Percentiles rank a stretch among this genome's conserved stretches.
Conservation (phyloP, 2,113 vertebrate genomes). For the Clarias macrocephalus region DNA sequence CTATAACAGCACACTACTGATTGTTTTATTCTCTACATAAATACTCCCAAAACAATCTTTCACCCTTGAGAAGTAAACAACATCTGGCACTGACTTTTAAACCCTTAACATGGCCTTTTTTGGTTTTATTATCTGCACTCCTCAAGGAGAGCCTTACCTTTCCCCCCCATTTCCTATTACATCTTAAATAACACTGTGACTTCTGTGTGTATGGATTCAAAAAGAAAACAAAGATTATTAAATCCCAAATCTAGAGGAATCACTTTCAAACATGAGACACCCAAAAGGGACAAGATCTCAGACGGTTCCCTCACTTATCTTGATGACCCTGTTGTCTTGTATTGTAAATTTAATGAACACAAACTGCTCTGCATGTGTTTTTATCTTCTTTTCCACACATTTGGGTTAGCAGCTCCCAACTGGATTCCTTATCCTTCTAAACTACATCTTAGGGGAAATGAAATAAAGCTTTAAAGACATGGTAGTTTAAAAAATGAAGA, state of each 20-base stretch:
- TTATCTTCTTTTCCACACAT: slow-evolving; percentile 15
- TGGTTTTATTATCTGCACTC: neutral
- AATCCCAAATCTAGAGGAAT: slow-evolving; percentile 5
- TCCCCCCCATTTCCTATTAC: neutral
- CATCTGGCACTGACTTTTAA: neutral
- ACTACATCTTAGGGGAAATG: slow-evolving; percentile 58
- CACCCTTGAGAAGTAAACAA: neutral
- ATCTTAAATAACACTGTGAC: neutral
- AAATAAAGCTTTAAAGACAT: slow-evolving; percentile 52
- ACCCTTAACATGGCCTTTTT: neutral
- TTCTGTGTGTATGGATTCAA: neutral
- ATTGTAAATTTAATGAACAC: slow-evolving; percentile 8
- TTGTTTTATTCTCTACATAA: neutral
- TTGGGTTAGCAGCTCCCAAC: slow-evolving; percentile 45
- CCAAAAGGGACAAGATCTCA: neutral
- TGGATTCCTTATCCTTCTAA: slow-evolving; percentile 36
- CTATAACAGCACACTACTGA: neutral
- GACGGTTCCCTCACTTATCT: neutral
- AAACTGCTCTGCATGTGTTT: neutral
- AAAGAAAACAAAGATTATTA: slow-evolving; percentile 9
- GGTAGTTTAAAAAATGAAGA: slow-evolving; percentile 55
- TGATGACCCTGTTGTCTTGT: neutral
- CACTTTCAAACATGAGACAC: neutral
- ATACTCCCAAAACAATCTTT: neutral
- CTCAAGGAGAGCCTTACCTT: neutral